Evolutionary conservation across 2,797 vertebrate species (phyloP), one percentile per base, ranked within the genome.

Genomic region (Danio kyathit): DNA sequence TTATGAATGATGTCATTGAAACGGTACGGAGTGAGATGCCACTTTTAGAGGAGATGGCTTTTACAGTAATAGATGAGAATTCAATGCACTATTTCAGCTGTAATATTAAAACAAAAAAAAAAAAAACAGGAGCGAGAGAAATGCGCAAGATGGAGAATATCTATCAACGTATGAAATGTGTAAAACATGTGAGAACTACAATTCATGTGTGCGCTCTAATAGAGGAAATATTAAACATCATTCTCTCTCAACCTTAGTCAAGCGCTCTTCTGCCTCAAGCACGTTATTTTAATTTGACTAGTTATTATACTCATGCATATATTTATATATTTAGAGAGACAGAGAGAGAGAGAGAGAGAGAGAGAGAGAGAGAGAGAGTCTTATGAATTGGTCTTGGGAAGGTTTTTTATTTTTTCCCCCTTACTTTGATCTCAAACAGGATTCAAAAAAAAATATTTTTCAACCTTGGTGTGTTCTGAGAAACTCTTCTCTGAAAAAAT

Each of bases 361-460:
- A 82, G 83, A 70, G 29, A n/a, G n/a, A 29, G 29, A 29, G 29
- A 29, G 29, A 29, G n/a, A 29, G 29, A 29, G n/a, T n/a, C n/a
- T n/a, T 88, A 82, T 86, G 87, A 48, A 85, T 82, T 85, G 51
- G 83, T 78, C 82, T 89, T 89, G 77, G 89, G 74, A 87, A 84
- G 86, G 11, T 0, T 79, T 89, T 90, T 91, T 91, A 88, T 84
- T 89, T 11, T 29, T 29, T 29, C 29, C 29, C 29, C 19, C n/a
- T 76, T 64, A 81, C 90, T 90, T 86, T 91, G 90, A 93, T 94
- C 89, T 92, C 87, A 89, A 85, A 89, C 85, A 90, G 87, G 92
- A 93, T 93, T 92, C 87, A 90, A 92, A 93, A 92, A 92, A 87
- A 93, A 92, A 92, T 90, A 92, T 91, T 89, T 89, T 90, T 90